Base-by-base conservation (phyloP, 2,888 invertebrate species). In the Pristionchus mayeri region DNA sequence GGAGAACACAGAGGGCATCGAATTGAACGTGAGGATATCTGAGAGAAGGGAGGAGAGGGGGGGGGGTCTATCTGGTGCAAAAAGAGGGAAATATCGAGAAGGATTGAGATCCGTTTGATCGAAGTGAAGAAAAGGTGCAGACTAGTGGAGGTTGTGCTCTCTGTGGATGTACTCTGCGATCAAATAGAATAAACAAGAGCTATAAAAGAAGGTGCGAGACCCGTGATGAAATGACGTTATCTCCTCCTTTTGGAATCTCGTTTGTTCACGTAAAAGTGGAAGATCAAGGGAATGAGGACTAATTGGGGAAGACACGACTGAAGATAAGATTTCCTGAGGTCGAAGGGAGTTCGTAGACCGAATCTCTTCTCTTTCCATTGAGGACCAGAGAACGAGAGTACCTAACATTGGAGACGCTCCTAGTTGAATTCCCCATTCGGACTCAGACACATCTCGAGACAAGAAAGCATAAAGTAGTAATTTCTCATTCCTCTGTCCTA, bases 251-350 rank as follows among this genome's bases (percentile, higher is more conserved):
- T n/a, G n/a, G n/a, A n/a, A n/a, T n/a, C n/a, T n/a, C n/a, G n/a
- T n/a, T n/a, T n/a, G n/a, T n/a, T 60, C 60, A 21, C 21, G 18
- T 34, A 27, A 63, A 18, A 9, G 7, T 44, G 44, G 44, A 44
- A 30, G 34, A 63, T 63, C 63, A 34, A 37, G 4, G 18, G 37
- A 63, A 63, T 63, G 18, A 24, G 34, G 63, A 34, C 63, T 63
- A 63, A 63, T 63, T 63, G 30, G 18, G 50, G 76, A 76, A 34
- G 50, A 76, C 76, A 50, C 30, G 57, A 24, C 3, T 24, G 57
- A 24, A 24, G 57, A 57, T n/a, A 57, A 21, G 4, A 50, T 16
- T 52, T 57, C 57, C 3, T 11, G 7, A 9, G 21, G 4, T n/a
- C 21, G 57, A 57, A 57, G 7, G 24, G 24, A 57, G 6, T n/a